A percentile compares a stretch with the other conserved stretches of the same genome.
Evolutionary conservation across 2,797 vertebrate genomes (phyloP).

Genomic region (Chelon auratus): DNA sequence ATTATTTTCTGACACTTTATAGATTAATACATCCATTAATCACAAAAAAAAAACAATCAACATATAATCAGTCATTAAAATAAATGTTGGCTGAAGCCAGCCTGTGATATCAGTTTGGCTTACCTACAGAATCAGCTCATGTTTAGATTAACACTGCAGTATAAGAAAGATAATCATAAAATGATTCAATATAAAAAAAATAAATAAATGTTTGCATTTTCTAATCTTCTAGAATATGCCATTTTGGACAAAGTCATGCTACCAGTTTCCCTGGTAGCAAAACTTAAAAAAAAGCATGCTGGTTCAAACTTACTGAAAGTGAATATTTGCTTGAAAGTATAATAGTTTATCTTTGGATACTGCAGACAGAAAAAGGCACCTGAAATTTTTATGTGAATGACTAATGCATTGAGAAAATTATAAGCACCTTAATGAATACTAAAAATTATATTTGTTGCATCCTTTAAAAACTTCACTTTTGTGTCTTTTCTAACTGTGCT

Average conservation of each 20-base stretch:
- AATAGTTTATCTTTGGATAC: neutral
- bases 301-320: neutral
- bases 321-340: neutral
- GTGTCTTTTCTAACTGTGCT: conserved; percentile 35
- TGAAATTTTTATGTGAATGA: no score
- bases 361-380: neutral
- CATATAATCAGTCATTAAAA: neutral
- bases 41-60: neutral
- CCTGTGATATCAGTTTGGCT: neutral
- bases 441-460: neutral
- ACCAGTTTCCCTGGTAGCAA: no score
- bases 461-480: no score
- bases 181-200: neutral
- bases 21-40: neutral
- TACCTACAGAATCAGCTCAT: neutral
- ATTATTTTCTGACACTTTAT: neutral
- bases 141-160: neutral
- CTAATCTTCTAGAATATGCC: no score
- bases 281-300: neutral
- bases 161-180: neutral
- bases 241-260: neutral
- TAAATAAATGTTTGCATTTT: no score
- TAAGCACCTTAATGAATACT: neutral
- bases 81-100: neutral
- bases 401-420: neutral